Conservation (phyloP, 1,140 invertebrate species). For the Triops cancriformis region DNA sequence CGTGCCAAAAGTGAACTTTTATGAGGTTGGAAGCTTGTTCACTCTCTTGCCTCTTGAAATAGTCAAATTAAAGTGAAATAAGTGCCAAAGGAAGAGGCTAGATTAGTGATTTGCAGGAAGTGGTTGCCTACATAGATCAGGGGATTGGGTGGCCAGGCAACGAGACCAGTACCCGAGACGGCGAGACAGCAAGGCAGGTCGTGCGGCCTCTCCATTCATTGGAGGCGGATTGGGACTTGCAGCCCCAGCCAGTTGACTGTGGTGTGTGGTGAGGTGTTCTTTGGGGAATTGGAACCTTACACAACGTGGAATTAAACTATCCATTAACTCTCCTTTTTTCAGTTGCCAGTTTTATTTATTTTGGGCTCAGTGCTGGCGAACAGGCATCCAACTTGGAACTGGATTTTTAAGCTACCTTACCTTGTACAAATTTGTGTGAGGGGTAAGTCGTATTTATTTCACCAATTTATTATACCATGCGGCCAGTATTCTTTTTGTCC, state of each 20-base stretch:
- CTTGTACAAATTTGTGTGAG: background rate
- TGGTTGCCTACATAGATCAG: background rate
- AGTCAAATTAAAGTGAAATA: background rate
- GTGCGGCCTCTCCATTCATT: background rate
- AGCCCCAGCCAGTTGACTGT: background rate
- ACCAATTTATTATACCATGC: background rate
- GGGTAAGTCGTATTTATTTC: background rate
- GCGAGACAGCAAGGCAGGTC: background rate
- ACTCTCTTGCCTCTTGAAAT: background rate
- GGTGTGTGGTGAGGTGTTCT: background rate
- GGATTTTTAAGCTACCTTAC: too few species aligned
- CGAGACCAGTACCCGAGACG: background rate
- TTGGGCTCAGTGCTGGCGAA: too few species aligned
- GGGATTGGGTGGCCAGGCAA: background rate
- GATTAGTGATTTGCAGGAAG: background rate
- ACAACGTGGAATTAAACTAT: too few species aligned
- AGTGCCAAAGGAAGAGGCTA: background rate
- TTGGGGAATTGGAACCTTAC: background rate
- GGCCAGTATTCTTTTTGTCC: background rate
- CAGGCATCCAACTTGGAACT: too few species aligned
- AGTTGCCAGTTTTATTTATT: too few species aligned
- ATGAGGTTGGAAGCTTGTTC: background rate
- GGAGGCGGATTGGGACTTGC: background rate
- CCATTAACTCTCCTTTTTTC: too few species aligned
- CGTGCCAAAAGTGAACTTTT: constrained; percentile 4